Conservation (phyloP, 2,888 invertebrate species). For the Acleris cristana region DNA sequence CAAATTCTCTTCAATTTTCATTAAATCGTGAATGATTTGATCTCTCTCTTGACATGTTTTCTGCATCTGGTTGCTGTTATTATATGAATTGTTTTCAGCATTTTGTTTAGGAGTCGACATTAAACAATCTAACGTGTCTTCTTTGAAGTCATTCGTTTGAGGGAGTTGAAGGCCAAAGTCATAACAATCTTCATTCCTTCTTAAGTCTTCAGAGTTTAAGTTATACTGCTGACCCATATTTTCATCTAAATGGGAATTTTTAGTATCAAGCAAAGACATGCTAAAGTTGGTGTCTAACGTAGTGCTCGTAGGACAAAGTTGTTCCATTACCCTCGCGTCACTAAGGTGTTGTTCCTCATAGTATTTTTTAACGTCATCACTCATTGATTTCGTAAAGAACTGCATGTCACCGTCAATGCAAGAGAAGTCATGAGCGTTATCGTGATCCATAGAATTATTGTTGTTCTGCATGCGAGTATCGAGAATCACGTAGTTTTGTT, state of each 20-base stretch:
- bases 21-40: constrained; percentile 75
- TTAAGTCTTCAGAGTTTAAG: constrained; percentile 67
- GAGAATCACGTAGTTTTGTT: constrained; percentile 73
- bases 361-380: constrained; percentile 78
- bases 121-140: constrained; percentile 70
- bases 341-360: constrained; percentile 73
- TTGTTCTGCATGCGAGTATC: constrained; percentile 65
- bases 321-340: constrained; percentile 69
- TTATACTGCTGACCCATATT: constrained; percentile 66
- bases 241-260: constrained; percentile 64
- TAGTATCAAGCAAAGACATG: constrained; percentile 71
- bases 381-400: constrained; percentile 78
- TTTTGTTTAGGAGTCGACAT: constrained; percentile 70
- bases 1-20: constrained; percentile 75
- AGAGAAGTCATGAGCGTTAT: constrained; percentile 69
- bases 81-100: constrained; percentile 56
- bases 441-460: constrained; percentile 61
- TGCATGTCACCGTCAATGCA: constrained; percentile 79
- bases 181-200: constrained; percentile 71
- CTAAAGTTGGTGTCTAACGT: constrained; percentile 70
- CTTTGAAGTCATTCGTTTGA: constrained; percentile 69
- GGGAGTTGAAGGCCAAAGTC: constrained; percentile 72
- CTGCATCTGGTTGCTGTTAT: constrained; percentile 54
- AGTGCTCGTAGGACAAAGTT: constrained; percentile 70
- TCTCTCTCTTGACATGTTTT: constrained; percentile 67